Percentiles rank a stretch among this genome's conserved stretches.
These are phyloP conservation scores for Nowickia ferox DNA, from an alignment of 2,888 invertebrate species.

Conservation along the genomic window DNA sequence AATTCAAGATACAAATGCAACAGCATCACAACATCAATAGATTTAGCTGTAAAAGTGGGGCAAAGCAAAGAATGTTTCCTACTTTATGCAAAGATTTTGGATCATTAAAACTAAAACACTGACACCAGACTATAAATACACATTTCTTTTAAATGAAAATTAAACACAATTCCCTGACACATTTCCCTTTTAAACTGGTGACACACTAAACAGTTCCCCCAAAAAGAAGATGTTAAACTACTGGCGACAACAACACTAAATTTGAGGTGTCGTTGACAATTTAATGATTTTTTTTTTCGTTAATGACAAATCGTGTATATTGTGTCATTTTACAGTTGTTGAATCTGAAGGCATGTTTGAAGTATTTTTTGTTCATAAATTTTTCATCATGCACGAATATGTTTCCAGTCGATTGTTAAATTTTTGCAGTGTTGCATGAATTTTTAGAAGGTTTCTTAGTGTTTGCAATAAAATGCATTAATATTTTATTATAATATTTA, in stretches of 20 bases:
- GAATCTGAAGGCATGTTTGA: slow-evolving; percentile 39
- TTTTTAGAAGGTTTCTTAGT: not conserved
- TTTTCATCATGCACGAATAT: slow-evolving; percentile 6
- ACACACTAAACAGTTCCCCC: slow-evolving; percentile 5
- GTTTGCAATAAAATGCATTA: not conserved
- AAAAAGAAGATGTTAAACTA: slow-evolving; percentile 19
- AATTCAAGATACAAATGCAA: slow-evolving; percentile 13
- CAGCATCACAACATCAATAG: not conserved
- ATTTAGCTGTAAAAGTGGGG: not conserved
- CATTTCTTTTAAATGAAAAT: slow-evolving; percentile 36
- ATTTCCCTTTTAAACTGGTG: slow-evolving; percentile 54
- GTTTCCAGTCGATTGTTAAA: slow-evolving; percentile 3
- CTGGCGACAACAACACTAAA: slow-evolving; percentile 45
- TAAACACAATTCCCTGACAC: slow-evolving; percentile 62
- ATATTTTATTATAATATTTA: too few species aligned
- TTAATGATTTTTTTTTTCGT: slow-evolving; percentile 26
- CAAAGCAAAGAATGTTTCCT: slow-evolving; percentile 34
- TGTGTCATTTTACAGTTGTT: slow-evolving; percentile 60
- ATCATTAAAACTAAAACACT: slow-evolving; percentile 12
- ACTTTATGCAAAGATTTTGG: slow-evolving; percentile 1
- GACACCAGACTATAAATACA: slow-evolving; percentile 16
- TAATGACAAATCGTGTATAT: slow-evolving; percentile 61
- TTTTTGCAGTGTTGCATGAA: not conserved
- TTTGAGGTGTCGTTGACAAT: slow-evolving; percentile 49
- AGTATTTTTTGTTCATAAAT: slow-evolving; percentile 1